Base-by-base conservation (phyloP, 92 coral and sea anemone species). In the Diadumene lineata region DNA sequence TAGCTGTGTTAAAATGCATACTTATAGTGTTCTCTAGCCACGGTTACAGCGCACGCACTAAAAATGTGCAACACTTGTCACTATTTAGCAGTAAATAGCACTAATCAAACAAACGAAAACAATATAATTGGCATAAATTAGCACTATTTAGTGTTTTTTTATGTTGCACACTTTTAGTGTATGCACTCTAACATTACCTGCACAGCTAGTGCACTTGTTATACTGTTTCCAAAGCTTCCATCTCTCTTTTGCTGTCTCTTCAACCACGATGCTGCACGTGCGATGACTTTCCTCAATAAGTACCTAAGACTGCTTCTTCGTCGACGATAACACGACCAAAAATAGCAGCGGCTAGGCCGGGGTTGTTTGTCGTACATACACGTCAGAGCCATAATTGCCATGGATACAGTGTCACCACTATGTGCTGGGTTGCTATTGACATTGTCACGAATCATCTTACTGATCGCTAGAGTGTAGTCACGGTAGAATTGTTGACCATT, bases 381-480 rank as follows among this genome's bases (percentile, higher is more conserved):
- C 24, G 96, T 76, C 77, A 93, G 78, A 17, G 98, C 98, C 22
- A 85, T 80, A 11, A 83, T 82, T 23, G 85, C 82, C 82, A 93
- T 30, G 7, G 98, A 74, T 43, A 90, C 48, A 0, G 87, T 84
- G 29, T 92, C 94, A 0, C 72, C 81, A 21, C 81, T 60, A 13
- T 64, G 48, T 43, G 73, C 79, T 34, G 68, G 67, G 30, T 62
- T 28, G 18, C 31, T 62, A 18, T 57, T 56, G 43, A 72, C 33
- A 32, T 11, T 53, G 17, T 56, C 30, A 2, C 34, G 31, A 8
- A 56, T 32, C 57, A 56, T 72, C 18, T 57, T 44, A 10, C 53
- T 23, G 19, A 72, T 72, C 22, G 31, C 55, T 7, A 56, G 29
- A 1, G 50, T 31, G 50, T 31, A 23, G 16, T 23, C 8, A 27